Evolutionary conservation across 2,797 vertebrate genomes (phyloP).

Genomic region (Parambassis ranga): DNA sequence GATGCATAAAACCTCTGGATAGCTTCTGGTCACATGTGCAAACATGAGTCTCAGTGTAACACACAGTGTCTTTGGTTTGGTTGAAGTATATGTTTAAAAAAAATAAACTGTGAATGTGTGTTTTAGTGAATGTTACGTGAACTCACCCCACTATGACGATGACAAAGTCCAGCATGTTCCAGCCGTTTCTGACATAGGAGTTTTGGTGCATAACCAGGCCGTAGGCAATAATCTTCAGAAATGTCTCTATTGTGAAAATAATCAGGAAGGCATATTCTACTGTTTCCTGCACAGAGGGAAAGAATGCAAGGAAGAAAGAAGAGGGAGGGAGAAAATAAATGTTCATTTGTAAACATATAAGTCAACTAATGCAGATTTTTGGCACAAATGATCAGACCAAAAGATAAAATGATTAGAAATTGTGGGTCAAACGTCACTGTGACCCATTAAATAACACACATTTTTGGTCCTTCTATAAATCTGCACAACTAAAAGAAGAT

Average conservation of each 20-base stretch:
- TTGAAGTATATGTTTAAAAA: background rate
- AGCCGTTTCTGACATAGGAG: slow-evolving; percentile 96
- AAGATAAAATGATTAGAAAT: too few relatives aligned
- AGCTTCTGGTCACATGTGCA: too few relatives aligned
- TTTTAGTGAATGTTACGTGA: background rate
- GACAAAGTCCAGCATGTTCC: slow-evolving; percentile 99
- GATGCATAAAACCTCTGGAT: too few relatives aligned
- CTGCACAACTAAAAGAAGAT: too few relatives aligned
- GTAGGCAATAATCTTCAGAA: slow-evolving; percentile 99
- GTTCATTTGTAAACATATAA: background rate
- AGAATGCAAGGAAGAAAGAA: background rate
- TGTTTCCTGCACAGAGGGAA: slow-evolving; percentile 87
- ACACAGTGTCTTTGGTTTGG: background rate
- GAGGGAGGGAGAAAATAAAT: background rate
- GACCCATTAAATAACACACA: too few relatives aligned
- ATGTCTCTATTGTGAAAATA: slow-evolving; percentile 99
- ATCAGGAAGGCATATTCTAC: slow-evolving; percentile 99
- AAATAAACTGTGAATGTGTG: background rate
- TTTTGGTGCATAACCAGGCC: slow-evolving; percentile 98
- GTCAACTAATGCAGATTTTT: too few relatives aligned
- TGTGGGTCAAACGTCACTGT: too few relatives aligned
- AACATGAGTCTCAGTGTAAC: too few relatives aligned
- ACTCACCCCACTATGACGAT: slow-evolving; percentile 98
- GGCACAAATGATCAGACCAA: too few relatives aligned
- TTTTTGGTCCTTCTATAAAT: too few relatives aligned